Conservation (phyloP, 1,140 invertebrate genomes). For the Saccostrea glomerata region DNA sequence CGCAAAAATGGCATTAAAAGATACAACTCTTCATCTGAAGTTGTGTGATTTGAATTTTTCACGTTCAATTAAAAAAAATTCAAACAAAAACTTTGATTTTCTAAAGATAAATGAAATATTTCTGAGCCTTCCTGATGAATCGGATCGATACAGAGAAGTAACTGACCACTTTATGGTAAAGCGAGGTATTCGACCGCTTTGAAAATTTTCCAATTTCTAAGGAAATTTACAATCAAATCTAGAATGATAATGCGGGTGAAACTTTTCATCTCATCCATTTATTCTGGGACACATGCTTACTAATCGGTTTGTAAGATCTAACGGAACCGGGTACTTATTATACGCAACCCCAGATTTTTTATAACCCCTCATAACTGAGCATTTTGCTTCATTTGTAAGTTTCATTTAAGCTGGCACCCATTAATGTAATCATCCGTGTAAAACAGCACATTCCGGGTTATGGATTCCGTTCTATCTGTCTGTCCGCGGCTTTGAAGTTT, state of each 20-base stretch:
- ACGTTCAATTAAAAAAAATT: too few species aligned
- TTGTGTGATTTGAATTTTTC: too few species aligned
- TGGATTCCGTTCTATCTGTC: constrained; percentile 4
- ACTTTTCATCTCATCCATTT: constrained; percentile 12
- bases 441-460: constrained; percentile 18
- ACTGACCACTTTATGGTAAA: constrained; percentile 1
- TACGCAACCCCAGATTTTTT: not conserved
- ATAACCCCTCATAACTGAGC: constrained; percentile 9
- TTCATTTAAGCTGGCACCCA: not conserved
- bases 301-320: constrained; percentile 21
- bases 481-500: constrained; percentile 23
- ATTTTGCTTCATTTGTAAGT: constrained; percentile 25
- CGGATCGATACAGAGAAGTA: too few species aligned
- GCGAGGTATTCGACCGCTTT: not conserved
- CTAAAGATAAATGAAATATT: too few species aligned
- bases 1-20: too few species aligned
- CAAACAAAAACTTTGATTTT: too few species aligned
- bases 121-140: too few species aligned
- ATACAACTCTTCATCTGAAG: too few species aligned
- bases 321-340: not conserved
- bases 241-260: constrained; percentile 20
- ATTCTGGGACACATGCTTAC: not conserved
- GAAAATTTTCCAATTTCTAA: not conserved
- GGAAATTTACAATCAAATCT: not conserved
- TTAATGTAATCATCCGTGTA: constrained; percentile 28